Percentiles rank a stretch among this genome's conserved stretches.
Evolutionary conservation across 2,888 invertebrate species (phyloP).

Genomic region (Drosophila parthenogenetica): DNA sequence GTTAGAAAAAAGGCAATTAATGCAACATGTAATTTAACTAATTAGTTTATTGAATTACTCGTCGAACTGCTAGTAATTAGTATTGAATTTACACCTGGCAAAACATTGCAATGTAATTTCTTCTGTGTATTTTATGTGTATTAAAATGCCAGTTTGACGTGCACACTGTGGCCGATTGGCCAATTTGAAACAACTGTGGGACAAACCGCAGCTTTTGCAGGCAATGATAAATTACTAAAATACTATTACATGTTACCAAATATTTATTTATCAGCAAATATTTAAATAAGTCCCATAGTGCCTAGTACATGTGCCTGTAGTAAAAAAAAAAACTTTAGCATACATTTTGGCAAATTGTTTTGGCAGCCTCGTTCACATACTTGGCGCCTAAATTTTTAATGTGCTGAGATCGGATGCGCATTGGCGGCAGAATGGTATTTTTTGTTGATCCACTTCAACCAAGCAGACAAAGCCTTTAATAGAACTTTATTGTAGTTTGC

Average conservation of each 20-base stretch:
- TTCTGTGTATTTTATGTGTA: neutral
- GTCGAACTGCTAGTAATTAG: neutral
- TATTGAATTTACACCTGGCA: neutral
- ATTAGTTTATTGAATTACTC: neutral
- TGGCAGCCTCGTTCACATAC: slow-evolving; percentile 4
- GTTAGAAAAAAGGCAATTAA: neutral
- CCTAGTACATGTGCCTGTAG: neutral
- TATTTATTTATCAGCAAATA: no score
- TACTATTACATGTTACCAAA: no score
- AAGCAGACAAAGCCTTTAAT: slow-evolving; percentile 1
- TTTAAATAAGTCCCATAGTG: neutral
- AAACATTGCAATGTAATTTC: neutral
- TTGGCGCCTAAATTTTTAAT: slow-evolving; percentile 9
- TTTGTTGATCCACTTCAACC: neutral
- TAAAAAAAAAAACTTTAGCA: neutral
- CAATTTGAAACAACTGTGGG: neutral
- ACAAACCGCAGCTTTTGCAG: neutral
- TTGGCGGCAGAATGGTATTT: neutral
- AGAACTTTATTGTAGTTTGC: neutral
- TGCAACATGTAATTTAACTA: neutral
- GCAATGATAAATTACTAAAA: no score
- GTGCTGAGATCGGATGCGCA: neutral
- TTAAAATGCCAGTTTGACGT: neutral
- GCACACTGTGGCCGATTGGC: neutral
- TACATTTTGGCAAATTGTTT: slow-evolving; percentile 13